Evolutionary conservation across 2,113 vertebrate species (phyloP).

Genomic region (Perca schrenkii): DNA sequence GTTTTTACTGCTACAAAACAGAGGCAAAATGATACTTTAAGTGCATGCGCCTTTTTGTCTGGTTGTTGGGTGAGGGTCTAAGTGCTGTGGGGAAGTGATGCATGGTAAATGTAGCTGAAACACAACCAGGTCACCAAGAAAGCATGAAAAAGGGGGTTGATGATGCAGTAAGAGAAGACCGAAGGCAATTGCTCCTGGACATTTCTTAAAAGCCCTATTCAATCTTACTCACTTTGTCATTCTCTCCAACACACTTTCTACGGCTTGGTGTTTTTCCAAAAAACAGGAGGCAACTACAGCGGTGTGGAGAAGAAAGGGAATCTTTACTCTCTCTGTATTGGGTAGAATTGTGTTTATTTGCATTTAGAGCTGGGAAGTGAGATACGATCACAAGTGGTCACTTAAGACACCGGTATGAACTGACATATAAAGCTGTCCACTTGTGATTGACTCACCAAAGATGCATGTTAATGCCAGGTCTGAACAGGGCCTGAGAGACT

Average conservation of each 20-base stretch:
- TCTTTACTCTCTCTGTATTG: background rate
- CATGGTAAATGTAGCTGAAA: conserved; percentile 78
- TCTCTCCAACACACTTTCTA: conserved; percentile 36
- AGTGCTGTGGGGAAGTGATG: conserved; percentile 80
- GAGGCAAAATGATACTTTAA: conserved; percentile 2
- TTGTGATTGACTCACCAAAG: no score
- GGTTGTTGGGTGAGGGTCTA: conserved; percentile 54
- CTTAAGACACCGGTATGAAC: no score
- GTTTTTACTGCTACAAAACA: background rate
- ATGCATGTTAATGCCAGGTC: no score
- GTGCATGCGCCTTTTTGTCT: conserved; percentile 10
- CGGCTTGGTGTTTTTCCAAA: background rate
- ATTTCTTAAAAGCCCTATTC: conserved; percentile 75
- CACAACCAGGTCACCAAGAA: conserved; percentile 77
- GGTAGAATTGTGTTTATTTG: no score
- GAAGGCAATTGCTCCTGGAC: conserved; percentile 70
- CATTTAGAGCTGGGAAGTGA: no score
- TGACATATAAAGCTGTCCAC: no score
- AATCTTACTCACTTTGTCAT: conserved; percentile 39
- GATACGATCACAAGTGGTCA: no score
- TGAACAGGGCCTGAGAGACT: background rate
- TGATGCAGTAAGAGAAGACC: conserved; percentile 65
- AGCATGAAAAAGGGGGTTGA: conserved; percentile 64
- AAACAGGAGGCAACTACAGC: conserved; percentile 11
- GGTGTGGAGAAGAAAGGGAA: conserved; percentile 14